Conservation (phyloP, 2,113 vertebrate species). For the Hipposideros armiger region DNA sequence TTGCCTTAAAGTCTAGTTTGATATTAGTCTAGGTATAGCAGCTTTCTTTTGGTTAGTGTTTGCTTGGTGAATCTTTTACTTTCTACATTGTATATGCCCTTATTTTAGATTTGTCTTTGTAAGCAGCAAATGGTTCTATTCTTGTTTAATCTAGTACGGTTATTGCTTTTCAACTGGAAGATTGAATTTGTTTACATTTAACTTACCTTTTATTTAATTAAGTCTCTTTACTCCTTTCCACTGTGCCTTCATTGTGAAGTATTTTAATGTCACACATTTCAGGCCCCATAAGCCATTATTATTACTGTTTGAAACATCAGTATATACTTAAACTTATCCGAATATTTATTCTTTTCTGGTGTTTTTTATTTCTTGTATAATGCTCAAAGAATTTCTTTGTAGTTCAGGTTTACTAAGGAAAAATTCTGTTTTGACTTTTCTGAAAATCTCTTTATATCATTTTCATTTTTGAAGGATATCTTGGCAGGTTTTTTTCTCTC, state of each 20-base stretch:
- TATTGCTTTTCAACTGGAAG: neutral
- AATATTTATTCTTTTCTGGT: neutral
- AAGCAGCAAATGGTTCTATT: neutral
- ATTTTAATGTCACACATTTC: conserved; percentile 40
- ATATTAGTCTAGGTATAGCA: neutral
- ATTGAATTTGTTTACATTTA: neutral
- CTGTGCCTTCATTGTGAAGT: neutral
- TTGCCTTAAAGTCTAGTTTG: neutral
- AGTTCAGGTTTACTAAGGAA: neutral
- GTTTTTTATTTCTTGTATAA: neutral
- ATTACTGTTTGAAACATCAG: neutral
- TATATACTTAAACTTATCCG: neutral
- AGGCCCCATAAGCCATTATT: neutral
- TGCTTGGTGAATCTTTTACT: neutral
- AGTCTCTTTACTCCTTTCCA: neutral
- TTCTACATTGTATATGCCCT: neutral
- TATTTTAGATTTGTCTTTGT: conserved; percentile 37
- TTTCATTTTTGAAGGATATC: neutral
- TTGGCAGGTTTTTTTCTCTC: conserved; percentile 4
- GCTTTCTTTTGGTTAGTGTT: neutral
- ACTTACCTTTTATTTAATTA: neutral
- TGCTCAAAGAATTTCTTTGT: neutral
- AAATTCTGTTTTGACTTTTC: conserved; percentile 5
- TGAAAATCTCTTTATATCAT: neutral
- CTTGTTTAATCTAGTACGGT: neutral